Conservation (phyloP, 2,797 vertebrate genomes). For the Hoplostethus atlanticus region DNA sequence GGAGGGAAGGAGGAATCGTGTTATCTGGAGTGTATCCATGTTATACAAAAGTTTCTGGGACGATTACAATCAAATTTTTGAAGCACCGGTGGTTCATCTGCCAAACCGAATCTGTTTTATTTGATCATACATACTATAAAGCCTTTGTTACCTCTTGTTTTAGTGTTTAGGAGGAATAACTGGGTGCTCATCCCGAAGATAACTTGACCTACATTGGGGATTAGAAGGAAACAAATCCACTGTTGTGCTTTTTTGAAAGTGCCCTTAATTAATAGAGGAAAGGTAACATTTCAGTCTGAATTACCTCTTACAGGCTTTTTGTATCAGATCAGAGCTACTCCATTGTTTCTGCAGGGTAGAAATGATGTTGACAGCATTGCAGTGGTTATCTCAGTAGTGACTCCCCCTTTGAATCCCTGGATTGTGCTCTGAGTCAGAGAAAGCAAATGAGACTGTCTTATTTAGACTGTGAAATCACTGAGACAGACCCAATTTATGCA, state of each 20-base stretch:
- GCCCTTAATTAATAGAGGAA: conserved; percentile 24
- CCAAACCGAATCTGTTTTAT: conserved; percentile 5
- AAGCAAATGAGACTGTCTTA: conserved; percentile 62
- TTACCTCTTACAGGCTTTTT: conserved; percentile 38
- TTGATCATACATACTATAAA: neutral
- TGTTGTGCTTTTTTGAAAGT: neutral
- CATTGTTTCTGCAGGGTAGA: conserved; percentile 48
- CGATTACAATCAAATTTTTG: neutral
- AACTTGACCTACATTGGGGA: neutral
- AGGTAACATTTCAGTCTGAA: conserved; percentile 28
- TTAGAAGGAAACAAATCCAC: neutral
- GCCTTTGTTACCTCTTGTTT: neutral
- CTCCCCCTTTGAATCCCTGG: conserved; percentile 40
- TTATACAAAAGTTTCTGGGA: neutral
- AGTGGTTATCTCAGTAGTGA: conserved; percentile 46
- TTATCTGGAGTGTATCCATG: neutral
- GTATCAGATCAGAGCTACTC: conserved; percentile 50
- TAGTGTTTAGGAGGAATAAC: conserved; percentile 6
- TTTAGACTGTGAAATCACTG: conserved; percentile 70
- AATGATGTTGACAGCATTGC: conserved; percentile 38
- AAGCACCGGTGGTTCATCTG: neutral
- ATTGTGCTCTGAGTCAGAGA: conserved; percentile 56
- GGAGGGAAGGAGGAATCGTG: no score
- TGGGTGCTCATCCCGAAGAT: conserved; percentile 17
- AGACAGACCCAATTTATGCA: conserved; percentile 64